These are phyloP conservation scores for Stigmatopora argus DNA, from an alignment of 2,113 vertebrate species.

Conservation along the genomic window DNA sequence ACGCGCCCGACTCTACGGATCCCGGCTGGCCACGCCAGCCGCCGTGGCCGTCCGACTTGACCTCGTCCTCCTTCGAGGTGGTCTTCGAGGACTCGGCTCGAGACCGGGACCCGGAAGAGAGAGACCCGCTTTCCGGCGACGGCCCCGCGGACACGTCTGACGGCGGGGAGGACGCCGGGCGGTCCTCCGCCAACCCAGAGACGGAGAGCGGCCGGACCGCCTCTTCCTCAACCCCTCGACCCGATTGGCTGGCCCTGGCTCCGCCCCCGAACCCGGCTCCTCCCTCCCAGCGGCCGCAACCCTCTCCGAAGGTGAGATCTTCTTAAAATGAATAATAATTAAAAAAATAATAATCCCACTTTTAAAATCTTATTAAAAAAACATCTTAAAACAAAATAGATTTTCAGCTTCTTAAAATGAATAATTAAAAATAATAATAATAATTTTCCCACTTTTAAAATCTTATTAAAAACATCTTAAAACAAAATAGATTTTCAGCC, in stretches of 20 bases:
- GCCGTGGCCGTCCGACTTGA: constrained; percentile 77
- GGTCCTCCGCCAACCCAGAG: constrained; percentile 39
- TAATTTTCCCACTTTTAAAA: no score
- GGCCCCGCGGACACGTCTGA: constrained; percentile 16
- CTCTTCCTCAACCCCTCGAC: constrained; percentile 73
- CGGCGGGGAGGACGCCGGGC: constrained; percentile 36
- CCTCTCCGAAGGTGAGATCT: constrained; percentile 78
- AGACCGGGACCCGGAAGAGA: constrained; percentile 67
- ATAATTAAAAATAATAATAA: no score
- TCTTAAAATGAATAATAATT: no score
- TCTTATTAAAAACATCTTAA: no score
- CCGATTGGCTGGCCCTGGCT: constrained; percentile 80
- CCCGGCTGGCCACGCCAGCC: constrained; percentile 69
- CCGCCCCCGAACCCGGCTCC: constrained; percentile 48
- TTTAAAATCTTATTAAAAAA: no score
- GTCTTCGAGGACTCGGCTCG: constrained; percentile 97
- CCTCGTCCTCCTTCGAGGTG: constrained; percentile 88
- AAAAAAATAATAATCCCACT: no score
- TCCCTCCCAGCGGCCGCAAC: constrained; percentile 66
- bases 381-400: no score
- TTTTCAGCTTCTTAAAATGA: no score
- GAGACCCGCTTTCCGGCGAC: constrained; percentile 35
- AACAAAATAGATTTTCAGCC: no score
- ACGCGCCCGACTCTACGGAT: constrained; percentile 74
- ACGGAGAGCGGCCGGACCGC: constrained; percentile 26